Evolutionary conservation across 2,888 invertebrate genomes (phyloP), one percentile per base, ranked within the genome.

Genomic region (Plagodis pulveraria): DNA sequence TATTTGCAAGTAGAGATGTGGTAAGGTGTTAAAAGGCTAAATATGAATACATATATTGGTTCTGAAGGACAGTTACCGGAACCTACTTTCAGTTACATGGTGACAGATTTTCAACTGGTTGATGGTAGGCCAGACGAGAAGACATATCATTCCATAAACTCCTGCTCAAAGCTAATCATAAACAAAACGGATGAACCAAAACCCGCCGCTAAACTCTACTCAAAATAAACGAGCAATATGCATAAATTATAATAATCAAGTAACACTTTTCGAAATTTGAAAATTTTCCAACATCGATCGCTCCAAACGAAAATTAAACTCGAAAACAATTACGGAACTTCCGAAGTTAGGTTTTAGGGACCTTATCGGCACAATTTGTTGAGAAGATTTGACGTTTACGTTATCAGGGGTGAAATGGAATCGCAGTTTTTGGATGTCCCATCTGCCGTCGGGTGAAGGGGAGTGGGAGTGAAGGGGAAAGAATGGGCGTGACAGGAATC

Each of bases 351-450:
- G 58, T 55, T 55, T 50, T 51, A 59, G 57, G 59, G 58, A 63
- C 71, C 74, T 80, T 80, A 80, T 80, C 79, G 70, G 69, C 12
- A 68, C 73, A 74, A 74, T 78, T 80, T 72, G 71, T 71, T 66
- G 62, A 54, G 58, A 56, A 73, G 68, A 76, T 75, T 73, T 76
- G 70, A 72, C 68, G 68, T 66, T 68, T 60, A 60, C 67, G 67
- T 57, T 75, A 76, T 75, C 77, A 62, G 51, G 40, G 58, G 65
- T 58, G 63, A 56, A 61, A 58, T 41, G 54, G 56, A 42, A 51
- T 60, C 60, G 56, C 65, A 63, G 62, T 58, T 63, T 62, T 55
- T 50, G 50, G 56, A 60, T 50, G 56, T 47, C 59, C 50, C 60
- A 64, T 60, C 57, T 59, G 59, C 51, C 10, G n/a, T 40, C 22